Percentiles rank a stretch among this genome's conserved stretches.
Evolutionary conservation across 2,888 invertebrate species (phyloP).

Genomic region (Tinea trinotella): DNA sequence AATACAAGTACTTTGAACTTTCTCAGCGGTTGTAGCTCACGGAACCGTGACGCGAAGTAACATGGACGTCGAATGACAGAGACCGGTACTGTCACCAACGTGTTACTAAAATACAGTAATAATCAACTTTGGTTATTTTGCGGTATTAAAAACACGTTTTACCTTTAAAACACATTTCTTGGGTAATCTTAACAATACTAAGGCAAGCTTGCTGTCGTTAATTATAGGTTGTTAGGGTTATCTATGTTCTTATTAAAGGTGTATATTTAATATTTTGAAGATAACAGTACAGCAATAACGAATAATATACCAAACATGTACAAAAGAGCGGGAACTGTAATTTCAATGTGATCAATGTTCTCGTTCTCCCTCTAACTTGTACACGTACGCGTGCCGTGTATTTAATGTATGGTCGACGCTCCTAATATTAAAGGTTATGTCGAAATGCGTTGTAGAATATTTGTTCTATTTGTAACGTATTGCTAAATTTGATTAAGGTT

Average conservation of each 20-base stretch:
- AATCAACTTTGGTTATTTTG: background rate
- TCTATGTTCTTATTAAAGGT: background rate
- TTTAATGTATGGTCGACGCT: background rate
- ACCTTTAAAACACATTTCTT: no score
- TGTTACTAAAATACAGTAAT: constrained; percentile 25
- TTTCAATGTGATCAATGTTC: background rate
- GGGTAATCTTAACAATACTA: no score
- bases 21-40: constrained; percentile 49
- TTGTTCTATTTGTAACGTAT: background rate
- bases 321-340: constrained; percentile 3
- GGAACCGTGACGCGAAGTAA: constrained; percentile 64
- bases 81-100: constrained; percentile 42
- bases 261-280: background rate
- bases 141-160: no score
- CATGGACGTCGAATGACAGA: constrained; percentile 61
- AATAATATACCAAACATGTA: background rate
- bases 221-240: background rate
- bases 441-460: constrained; percentile 7
- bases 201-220: no score
- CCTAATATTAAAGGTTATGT: constrained; percentile 2
- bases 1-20: constrained; percentile 43
- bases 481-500: background rate
- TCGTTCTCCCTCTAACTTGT: background rate
- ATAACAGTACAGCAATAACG: background rate
- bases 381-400: constrained; percentile 6